These are phyloP conservation scores for Aethes cnicana DNA, from an alignment of 2,888 invertebrate species.

Conservation along the genomic window DNA sequence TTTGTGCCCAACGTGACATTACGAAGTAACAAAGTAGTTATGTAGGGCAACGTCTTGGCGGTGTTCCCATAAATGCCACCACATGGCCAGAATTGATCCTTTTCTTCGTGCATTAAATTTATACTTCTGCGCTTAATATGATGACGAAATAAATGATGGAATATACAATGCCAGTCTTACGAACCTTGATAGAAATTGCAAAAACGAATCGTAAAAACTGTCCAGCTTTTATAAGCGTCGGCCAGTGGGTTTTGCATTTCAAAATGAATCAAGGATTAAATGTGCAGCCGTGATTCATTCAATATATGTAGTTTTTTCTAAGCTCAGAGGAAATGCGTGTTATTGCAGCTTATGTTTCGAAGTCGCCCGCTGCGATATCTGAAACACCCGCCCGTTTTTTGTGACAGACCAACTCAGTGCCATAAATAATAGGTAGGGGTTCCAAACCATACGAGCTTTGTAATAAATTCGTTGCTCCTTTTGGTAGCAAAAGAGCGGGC, in stretches of 20 bases:
- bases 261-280: conserved; percentile 40
- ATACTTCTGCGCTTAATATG: no score
- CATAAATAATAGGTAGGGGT: conserved; percentile 82
- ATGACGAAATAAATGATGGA: no score
- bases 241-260: conserved; percentile 57
- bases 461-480: conserved; percentile 81
- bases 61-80: conserved; percentile 79
- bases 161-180: no score
- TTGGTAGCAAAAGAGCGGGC: conserved; percentile 74
- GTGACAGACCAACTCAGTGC: conserved; percentile 80
- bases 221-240: background rate
- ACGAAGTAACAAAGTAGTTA: conserved; percentile 66
- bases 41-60: conserved; percentile 77
- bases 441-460: conserved; percentile 73
- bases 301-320: conserved; percentile 55
- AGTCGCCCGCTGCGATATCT: conserved; percentile 80
- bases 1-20: conserved; percentile 46
- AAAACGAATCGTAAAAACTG: no score
- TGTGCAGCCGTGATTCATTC: conserved; percentile 43
- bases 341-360: conserved; percentile 79
- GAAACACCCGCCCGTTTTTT: conserved; percentile 80
- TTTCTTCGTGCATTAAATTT: no score
- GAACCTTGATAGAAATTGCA: no score
- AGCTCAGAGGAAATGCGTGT: conserved; percentile 76
- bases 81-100: conserved; percentile 75